phyloP scores from a whole-genome alignment of 1,140 invertebrate species.

The Coboldia fuscipes region DNA sequence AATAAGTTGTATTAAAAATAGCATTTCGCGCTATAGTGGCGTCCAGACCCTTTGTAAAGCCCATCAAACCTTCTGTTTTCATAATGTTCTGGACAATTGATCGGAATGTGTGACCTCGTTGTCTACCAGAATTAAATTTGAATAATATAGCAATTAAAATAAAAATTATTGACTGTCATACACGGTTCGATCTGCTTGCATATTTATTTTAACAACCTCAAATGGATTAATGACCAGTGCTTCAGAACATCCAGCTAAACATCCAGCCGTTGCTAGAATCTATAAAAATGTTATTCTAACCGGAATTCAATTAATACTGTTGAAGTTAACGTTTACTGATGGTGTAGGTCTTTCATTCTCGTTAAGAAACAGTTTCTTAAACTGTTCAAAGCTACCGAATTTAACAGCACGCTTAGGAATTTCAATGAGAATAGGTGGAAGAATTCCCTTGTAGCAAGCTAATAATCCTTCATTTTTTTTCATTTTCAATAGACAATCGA shows the following conservation, averaged over 20 bases:
- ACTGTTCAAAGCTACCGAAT: slow-evolving; percentile 85
- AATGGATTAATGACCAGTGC: slow-evolving; percentile 88
- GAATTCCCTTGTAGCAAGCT: slow-evolving; percentile 78
- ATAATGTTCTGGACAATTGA: slow-evolving; percentile 54
- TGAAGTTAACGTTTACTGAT: no score
- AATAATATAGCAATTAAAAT: slow-evolving; percentile 6
- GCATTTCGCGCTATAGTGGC: slow-evolving; percentile 73
- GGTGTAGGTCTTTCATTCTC: slow-evolving; percentile 45
- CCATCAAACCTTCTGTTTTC: slow-evolving; percentile 38
- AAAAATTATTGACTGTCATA: slow-evolving; percentile 13
- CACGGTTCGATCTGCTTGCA: slow-evolving; percentile 42
- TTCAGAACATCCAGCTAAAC: no score
- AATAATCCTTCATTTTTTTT: slow-evolving; percentile 57
- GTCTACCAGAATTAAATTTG: no score
- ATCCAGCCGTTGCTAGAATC: no score
- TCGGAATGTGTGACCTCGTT: neutral
- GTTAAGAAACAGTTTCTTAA: slow-evolving; percentile 66
- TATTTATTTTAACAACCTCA: slow-evolving; percentile 80
- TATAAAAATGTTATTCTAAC: no score
- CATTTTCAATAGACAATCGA: slow-evolving; percentile 78
- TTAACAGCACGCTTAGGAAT: slow-evolving; percentile 87
- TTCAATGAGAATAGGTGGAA: slow-evolving; percentile 83
- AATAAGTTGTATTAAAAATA: slow-evolving; percentile 82
- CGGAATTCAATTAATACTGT: no score
- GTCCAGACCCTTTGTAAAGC: slow-evolving; percentile 69